These are phyloP conservation scores for Indicator indicator DNA, from an alignment of 2,113 vertebrate genomes.

Conservation along the genomic window DNA sequence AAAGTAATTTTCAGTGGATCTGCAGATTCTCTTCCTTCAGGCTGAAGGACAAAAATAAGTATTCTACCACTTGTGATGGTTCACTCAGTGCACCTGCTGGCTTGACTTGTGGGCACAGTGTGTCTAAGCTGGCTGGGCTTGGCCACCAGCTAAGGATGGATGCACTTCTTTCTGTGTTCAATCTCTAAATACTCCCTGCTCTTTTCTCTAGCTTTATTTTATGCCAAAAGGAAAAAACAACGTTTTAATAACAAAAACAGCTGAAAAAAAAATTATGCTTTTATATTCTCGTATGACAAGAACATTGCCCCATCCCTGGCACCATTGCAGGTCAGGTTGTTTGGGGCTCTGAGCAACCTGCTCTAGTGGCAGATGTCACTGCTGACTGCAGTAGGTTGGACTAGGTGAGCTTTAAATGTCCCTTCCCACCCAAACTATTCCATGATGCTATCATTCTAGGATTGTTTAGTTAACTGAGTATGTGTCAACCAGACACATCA, in stretches of 20 bases:
- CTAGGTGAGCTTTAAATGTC: too few species aligned
- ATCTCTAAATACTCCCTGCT: background rate
- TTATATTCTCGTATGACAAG: background rate
- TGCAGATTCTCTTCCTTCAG: background rate
- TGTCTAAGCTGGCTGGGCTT: background rate
- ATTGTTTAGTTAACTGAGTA: background rate
- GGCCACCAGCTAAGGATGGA: background rate
- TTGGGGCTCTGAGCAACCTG: too few species aligned
- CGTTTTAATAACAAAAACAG: background rate
- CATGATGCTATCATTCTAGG: background rate
- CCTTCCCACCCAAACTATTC: too few species aligned
- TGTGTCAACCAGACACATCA: background rate
- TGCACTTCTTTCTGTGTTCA: background rate
- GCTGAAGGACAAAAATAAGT: background rate
- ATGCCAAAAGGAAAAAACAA: background rate
- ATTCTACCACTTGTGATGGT: background rate
- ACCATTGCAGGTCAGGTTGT: too few species aligned
- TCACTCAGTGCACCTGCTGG: background rate
- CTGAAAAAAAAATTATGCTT: background rate
- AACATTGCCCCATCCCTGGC: too few species aligned
- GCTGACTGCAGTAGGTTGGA: too few species aligned
- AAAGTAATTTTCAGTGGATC: background rate
- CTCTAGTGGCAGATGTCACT: too few species aligned
- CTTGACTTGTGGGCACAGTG: background rate
- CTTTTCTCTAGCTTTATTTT: background rate